These are phyloP conservation scores for Pseudorasbora parva DNA, from an alignment of 2,113 vertebrate genomes.

Conservation along the genomic window DNA sequence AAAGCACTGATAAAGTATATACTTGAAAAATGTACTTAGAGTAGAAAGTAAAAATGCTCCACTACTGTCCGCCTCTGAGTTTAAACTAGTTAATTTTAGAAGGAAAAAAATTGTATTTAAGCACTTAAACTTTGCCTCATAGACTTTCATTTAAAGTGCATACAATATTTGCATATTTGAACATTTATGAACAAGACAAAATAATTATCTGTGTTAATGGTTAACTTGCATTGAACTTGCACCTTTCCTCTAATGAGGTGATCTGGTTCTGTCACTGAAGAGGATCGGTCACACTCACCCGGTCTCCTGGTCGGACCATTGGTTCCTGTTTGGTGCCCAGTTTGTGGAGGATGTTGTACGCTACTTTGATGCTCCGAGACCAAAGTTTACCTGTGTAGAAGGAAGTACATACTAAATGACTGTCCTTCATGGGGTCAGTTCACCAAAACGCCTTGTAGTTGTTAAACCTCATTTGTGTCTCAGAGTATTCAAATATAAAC, in stretches of 20 bases:
- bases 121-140: background rate
- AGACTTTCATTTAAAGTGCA: background rate
- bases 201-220: background rate
- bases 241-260: background rate
- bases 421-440: background rate
- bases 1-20: too few species aligned
- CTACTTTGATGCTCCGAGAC: conserved; percentile 98
- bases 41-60: too few species aligned
- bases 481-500: background rate
- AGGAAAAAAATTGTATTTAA: background rate
- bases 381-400: conserved; percentile 91
- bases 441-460: background rate
- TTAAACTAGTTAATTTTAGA: too few species aligned
- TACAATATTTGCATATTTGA: background rate
- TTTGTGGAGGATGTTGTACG: conserved; percentile 98
- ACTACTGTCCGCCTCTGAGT: too few species aligned
- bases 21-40: too few species aligned
- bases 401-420: conserved; percentile 40
- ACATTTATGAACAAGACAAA: background rate
- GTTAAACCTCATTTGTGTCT: background rate
- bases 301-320: conserved; percentile 97
- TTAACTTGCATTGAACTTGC: background rate
- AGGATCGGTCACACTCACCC: conserved; percentile 79
- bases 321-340: conserved; percentile 98
- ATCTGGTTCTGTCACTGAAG: background rate